A percentile compares a stretch with the other conserved stretches of the same genome.
Conservation (phyloP, 2,888 invertebrate species). For the Linhomoeus sp. region DNA sequence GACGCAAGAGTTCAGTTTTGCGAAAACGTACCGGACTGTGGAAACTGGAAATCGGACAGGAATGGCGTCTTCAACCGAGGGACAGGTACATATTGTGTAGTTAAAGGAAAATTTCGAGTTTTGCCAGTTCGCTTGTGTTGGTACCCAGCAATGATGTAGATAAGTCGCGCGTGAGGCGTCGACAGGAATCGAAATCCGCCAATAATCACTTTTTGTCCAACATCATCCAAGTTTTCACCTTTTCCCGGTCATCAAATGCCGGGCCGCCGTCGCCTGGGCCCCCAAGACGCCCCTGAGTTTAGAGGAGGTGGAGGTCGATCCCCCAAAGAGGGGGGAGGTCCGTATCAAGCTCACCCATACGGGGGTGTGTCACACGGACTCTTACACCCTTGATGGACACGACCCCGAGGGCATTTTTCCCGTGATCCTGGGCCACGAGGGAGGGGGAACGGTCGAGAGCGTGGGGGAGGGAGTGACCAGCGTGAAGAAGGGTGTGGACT, state of each 20-base stretch:
- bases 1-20: no score
- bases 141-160: no score
- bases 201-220: no score
- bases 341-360: slow-evolving; percentile 47
- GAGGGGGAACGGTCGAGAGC: slow-evolving; percentile 81
- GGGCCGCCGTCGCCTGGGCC: slow-evolving; percentile 90
- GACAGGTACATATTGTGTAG: no score
- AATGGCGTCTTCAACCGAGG: no score
- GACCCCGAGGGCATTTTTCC: slow-evolving; percentile 84
- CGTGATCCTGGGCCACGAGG: slow-evolving; percentile 83
- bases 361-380: slow-evolving; percentile 77
- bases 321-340: slow-evolving; percentile 77
- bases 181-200: no score
- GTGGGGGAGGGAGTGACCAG: slow-evolving; percentile 73
- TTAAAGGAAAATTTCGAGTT: no score
- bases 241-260: slow-evolving; percentile 57
- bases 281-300: slow-evolving; percentile 66
- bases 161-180: no score
- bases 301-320: slow-evolving; percentile 78
- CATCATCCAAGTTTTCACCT: no score
- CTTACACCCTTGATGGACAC: slow-evolving; percentile 47
- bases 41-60: no score
- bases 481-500: slow-evolving; percentile 47
- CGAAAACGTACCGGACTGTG: no score
- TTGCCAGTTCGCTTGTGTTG: no score